Evolutionary conservation across 2,888 invertebrate genomes (phyloP), one percentile per base, ranked within the genome.

Genomic region (Chaitophorus viminalis): DNA sequence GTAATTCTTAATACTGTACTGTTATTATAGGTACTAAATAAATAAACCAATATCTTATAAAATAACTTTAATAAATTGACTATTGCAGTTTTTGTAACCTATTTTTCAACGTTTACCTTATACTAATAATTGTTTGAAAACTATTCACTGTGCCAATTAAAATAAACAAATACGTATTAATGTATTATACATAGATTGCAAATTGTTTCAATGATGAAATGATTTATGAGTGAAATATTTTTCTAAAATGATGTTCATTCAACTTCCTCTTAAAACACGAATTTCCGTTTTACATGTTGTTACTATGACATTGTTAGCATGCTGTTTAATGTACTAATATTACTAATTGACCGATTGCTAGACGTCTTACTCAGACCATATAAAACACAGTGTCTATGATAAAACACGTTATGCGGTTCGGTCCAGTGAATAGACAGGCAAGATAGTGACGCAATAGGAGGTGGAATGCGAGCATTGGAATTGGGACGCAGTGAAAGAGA

Each of bases 401-500:
- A 83, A 75, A 75, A 83, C 54, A 54, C 54, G 74, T 25, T 25
- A n/a, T 33, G 60, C 65, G 39, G 83, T 83, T 60, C 39, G 86
- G 86, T 87, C 79, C 72, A 65, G 79, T 79, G 86, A 87, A 81
- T 72, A 87, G 74, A 39, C 76, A 54, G 39, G 21, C 14, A 31
- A 21, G 39, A n/a, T n/a, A 33, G 39, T 87, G 86, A 87, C 72
- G 86, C 74, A 87, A 87, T 65, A 39, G n/a, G 60, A 72, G 79
- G 72, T 39, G 79, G 86, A 87, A 87, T 87, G 86, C 79, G 86
- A 86, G 72, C 79, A 74, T 52, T 79, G 72, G 79, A 87, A 87
- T 81, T 87, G 86, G 86, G 79, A 87, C 86, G 79, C 54, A 33
- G 86, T 87, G 86, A 87, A 87, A 87, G 86, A 87, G 79, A 87